phyloP scores from a whole-genome alignment of 2,888 invertebrate species.

The Camponotus fellah region DNA sequence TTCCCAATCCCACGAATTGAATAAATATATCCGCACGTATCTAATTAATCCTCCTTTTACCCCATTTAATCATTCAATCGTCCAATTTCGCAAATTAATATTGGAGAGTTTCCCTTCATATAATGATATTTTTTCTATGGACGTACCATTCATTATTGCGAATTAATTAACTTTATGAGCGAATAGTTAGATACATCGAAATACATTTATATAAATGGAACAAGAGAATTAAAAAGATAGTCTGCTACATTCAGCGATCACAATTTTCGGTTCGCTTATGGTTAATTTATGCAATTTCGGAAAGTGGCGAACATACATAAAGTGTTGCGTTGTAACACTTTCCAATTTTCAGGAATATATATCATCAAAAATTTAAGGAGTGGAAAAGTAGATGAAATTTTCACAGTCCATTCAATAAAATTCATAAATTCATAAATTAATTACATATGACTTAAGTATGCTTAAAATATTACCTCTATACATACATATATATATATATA shows the following conservation, averaged over 20 bases:
- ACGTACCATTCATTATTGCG: conserved; percentile 25
- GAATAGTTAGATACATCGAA: not conserved
- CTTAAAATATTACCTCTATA: not conserved
- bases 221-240: conserved; percentile 26
- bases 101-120: conserved; percentile 18
- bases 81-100: conserved; percentile 49
- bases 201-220: conserved; percentile 2
- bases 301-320: not conserved
- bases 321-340: not conserved
- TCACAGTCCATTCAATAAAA: conserved; percentile 32
- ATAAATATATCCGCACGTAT: conserved; percentile 33
- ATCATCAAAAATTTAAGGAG: conserved; percentile 22
- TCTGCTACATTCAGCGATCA: not conserved
- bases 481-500: not conserved
- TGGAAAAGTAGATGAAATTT: conserved; percentile 37
- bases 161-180: conserved; percentile 48
- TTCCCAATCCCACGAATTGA: conserved; percentile 2
- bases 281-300: conserved; percentile 39
- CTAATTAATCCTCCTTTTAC: conserved; percentile 41
- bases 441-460: conserved; percentile 21
- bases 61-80: conserved; percentile 45
- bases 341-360: conserved; percentile 35
- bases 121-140: conserved; percentile 22
- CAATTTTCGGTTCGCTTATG: not conserved
- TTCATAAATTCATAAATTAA: conserved; percentile 26